phyloP scores from a whole-genome alignment of 2,888 invertebrate species.

The Hermodice carunculata region DNA sequence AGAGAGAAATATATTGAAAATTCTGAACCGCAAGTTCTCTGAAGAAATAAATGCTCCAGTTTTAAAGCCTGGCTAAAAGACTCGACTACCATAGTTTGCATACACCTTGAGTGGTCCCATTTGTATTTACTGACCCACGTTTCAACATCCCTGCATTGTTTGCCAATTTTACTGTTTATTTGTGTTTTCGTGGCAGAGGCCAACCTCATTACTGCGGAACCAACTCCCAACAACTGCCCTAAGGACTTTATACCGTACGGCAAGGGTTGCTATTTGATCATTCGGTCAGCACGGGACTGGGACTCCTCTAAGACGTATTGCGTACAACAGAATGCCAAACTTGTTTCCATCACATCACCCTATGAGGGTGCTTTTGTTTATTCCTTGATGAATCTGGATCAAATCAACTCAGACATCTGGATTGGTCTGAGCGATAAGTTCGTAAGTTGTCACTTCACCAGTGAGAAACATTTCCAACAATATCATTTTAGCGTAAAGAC shows the following conservation, averaged over 20 bases:
- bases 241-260: constrained; percentile 44
- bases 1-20: no score
- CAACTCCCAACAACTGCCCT: constrained; percentile 45
- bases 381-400: constrained; percentile 37
- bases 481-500: no score
- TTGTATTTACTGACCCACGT: no score
- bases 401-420: constrained; percentile 39
- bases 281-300: constrained; percentile 40
- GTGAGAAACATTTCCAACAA: no score
- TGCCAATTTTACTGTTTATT: no score
- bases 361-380: constrained; percentile 49
- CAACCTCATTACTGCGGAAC: constrained; percentile 35
- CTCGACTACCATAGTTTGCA: no score
- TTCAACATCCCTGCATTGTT: no score
- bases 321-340: constrained; percentile 35
- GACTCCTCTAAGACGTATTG: constrained; percentile 38
- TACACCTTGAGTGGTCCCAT: no score
- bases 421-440: constrained; percentile 48
- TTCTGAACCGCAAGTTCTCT: no score
- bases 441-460: constrained; percentile 29
- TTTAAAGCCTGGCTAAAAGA: no score
- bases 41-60: no score
- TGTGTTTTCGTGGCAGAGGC: constrained; percentile 28
- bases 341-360: constrained; percentile 43
- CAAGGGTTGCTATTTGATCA: constrained; percentile 46